phyloP scores from a whole-genome alignment of 2,113 vertebrate genomes.

The Amphiprion ocellaris region DNA sequence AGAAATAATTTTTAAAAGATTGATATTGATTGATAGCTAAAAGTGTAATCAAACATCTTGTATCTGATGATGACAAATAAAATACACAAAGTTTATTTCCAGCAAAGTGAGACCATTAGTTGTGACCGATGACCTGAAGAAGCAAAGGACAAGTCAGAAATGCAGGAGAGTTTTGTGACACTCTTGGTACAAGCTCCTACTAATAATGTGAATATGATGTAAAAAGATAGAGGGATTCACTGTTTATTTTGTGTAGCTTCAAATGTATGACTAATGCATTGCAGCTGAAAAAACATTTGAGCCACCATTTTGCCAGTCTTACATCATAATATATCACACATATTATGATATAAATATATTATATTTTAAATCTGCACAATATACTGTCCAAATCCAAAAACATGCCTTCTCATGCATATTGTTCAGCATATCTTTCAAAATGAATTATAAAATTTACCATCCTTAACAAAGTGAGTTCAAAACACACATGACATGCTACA shows the following conservation, averaged over 20 bases:
- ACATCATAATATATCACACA: no score
- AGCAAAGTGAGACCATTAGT: background rate
- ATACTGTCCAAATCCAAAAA: no score
- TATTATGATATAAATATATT: no score
- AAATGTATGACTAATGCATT: background rate
- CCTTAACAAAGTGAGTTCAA: background rate
- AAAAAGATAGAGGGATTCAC: background rate
- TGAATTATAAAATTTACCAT: background rate
- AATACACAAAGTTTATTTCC: background rate
- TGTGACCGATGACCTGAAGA: background rate
- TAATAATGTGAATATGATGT: background rate
- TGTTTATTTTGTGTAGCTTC: background rate
- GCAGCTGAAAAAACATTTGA: background rate
- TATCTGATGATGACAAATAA: background rate
- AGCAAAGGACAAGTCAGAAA: background rate
- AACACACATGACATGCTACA: constrained; percentile 5
- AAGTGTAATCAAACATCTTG: background rate
- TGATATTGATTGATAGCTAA: no score
- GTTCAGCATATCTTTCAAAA: background rate
- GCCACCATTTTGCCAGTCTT: background rate
- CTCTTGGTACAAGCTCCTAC: background rate
- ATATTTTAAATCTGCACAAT: no score
- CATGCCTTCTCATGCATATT: no score
- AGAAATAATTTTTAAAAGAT: no score
- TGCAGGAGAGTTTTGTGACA: no score